Evolutionary conservation across 64 coral and sea anemone genomes (phyloP).

Genomic region (Pocillopora damicornis): DNA sequence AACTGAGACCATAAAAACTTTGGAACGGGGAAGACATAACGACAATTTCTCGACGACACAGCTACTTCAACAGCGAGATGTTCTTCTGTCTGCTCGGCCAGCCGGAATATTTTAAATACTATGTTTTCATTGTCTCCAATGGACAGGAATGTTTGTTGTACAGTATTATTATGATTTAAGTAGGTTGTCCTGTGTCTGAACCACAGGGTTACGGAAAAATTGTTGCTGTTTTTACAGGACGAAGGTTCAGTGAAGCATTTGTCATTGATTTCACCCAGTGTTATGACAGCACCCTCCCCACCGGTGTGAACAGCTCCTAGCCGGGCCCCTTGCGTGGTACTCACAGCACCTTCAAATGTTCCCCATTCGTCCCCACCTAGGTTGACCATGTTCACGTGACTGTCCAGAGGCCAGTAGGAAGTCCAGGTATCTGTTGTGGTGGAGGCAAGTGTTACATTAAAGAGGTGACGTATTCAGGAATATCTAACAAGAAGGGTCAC

Average conservation of each 20-base stretch:
- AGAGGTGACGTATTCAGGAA: too few species aligned
- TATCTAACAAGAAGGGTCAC: not conserved
- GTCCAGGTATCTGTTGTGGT: not conserved
- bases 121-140: not conserved
- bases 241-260: conserved; percentile 7
- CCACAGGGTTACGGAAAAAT: conserved; percentile 15
- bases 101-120: not conserved
- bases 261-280: not conserved
- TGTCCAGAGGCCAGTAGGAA: conserved; percentile 17
- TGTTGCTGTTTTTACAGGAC: not conserved
- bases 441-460: not conserved
- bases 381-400: conserved; percentile 10
- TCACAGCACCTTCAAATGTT: not conserved
- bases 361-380: conserved; percentile 7
- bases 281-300: not conserved
- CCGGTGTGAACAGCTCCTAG: not conserved
- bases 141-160: not conserved
- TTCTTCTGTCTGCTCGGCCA: not conserved
- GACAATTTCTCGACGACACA: not conserved
- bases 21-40: not conserved
- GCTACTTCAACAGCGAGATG: not conserved
- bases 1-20: not conserved
- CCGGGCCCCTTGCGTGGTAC: not conserved
- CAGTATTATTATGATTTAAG: too few species aligned
- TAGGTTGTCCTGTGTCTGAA: not conserved